Evolutionary conservation across 2,113 vertebrate species (phyloP).

Genomic region (Cygnus atratus): DNA sequence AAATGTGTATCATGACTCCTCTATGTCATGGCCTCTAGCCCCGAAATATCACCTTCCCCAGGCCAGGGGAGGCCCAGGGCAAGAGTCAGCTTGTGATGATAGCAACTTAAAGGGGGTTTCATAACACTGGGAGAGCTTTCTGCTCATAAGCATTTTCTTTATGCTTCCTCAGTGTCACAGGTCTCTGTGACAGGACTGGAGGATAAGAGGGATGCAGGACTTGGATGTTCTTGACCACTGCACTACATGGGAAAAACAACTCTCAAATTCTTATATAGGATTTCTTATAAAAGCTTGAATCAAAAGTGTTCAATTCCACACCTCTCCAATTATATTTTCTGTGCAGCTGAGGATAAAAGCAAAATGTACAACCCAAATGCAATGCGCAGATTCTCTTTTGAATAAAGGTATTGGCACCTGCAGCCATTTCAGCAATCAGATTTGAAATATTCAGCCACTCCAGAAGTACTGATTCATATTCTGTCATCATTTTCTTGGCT

Average conservation of each 20-base stretch:
- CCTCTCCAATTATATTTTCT: not conserved
- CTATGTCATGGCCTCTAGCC: not conserved
- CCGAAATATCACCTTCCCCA: not conserved
- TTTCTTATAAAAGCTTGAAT: not conserved
- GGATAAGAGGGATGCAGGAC: not conserved
- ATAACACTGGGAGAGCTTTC: not conserved
- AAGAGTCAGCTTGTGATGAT: not conserved
- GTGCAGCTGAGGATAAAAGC: not conserved
- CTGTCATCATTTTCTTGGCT: not conserved
- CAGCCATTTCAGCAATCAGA: not conserved
- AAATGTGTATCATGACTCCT: not conserved
- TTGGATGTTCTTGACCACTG: accelerated
- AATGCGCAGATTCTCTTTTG: not conserved
- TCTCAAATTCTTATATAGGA: not conserved
- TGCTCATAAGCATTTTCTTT: not conserved
- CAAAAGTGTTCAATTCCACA: not conserved
- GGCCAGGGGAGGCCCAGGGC: not conserved
- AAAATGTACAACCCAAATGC: not conserved
- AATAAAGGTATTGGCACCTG: not conserved
- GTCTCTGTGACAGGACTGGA: not conserved
- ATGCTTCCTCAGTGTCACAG: not conserved
- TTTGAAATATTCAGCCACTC: not conserved
- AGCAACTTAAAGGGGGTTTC: not conserved
- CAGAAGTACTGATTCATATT: not conserved
- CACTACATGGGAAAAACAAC: not conserved